Evolutionary conservation across 2,888 invertebrate genomes (phyloP).

Genomic region (Gasteruption jaculator): DNA sequence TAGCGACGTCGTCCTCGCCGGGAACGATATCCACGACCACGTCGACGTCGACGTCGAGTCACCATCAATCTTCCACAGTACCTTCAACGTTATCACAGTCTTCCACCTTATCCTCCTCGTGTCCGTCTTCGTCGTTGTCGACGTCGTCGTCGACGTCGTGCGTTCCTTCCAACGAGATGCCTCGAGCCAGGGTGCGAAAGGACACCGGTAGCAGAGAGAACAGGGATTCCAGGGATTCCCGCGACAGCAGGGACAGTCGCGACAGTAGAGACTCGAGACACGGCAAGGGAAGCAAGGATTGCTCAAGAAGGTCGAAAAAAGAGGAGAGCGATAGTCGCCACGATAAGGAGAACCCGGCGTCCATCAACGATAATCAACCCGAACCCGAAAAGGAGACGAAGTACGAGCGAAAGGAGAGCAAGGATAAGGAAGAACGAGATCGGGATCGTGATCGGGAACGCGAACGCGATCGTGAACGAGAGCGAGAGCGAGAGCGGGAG

Average conservation of each 20-base stretch:
- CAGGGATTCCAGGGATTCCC: conserved; percentile 44
- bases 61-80: conserved; percentile 25
- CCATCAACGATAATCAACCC: conserved; percentile 23
- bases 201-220: conserved; percentile 25
- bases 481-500: conserved; percentile 35
- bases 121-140: conserved; percentile 26
- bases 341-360: conserved; percentile 28
- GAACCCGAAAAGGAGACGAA: conserved; percentile 33
- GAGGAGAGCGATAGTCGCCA: conserved; percentile 38
- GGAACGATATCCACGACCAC: conserved; percentile 28
- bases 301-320: conserved; percentile 40
- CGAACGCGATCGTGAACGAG: conserved; percentile 34
- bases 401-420: conserved; percentile 37
- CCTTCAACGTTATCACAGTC: conserved; percentile 23
- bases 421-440: conserved; percentile 39
- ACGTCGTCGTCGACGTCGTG: conserved; percentile 27
- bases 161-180: conserved; percentile 28
- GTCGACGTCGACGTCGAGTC: conserved; percentile 26
- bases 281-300: conserved; percentile 45
- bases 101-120: conserved; percentile 21
- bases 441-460: conserved; percentile 37
- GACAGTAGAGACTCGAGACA: conserved; percentile 44
- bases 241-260: conserved; percentile 34
- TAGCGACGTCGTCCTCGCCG: conserved; percentile 28
- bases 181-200: conserved; percentile 36